Percentiles rank a stretch among this genome's conserved stretches.
Conservation (phyloP, 2,797 vertebrate species). For the Parotocinclus haroldoi region DNA sequence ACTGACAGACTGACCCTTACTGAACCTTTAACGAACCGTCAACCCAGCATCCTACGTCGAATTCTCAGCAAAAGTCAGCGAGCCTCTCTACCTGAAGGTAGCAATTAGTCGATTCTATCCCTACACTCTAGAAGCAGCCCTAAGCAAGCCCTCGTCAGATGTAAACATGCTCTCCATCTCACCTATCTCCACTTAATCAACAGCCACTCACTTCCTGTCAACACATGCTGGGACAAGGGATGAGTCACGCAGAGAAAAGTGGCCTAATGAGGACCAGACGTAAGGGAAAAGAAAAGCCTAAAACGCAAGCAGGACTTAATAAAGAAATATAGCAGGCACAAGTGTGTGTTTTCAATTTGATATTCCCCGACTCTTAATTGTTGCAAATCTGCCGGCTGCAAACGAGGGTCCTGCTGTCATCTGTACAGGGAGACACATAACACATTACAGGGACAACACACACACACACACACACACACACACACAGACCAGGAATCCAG, state of each 20-base stretch:
- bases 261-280: conserved; percentile 41
- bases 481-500: too few species aligned
- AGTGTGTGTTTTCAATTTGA: conserved; percentile 19
- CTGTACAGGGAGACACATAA: conserved; percentile 6
- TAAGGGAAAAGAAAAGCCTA: conserved; percentile 29
- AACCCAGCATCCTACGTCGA: too few species aligned
- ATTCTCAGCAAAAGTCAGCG: background rate
- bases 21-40: background rate
- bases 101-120: conserved; percentile 11
- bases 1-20: conserved; percentile 2
- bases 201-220: background rate
- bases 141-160: background rate
- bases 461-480: background rate
- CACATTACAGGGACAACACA: background rate
- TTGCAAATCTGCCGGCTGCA: conserved; percentile 13
- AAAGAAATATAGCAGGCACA: conserved; percentile 31
- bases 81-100: background rate
- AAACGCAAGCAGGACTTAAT: conserved; percentile 39
- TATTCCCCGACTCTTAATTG: conserved; percentile 26
- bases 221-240: conserved; percentile 1
- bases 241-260: conserved; percentile 43
- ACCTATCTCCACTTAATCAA: conserved; percentile 3
- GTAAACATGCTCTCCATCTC: conserved; percentile 21
- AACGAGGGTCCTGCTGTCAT: too few species aligned
- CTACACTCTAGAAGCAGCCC: conserved; percentile 2